phyloP scores from a whole-genome alignment of 2,113 vertebrate genomes.

The Oncorhynchus keta region DNA sequence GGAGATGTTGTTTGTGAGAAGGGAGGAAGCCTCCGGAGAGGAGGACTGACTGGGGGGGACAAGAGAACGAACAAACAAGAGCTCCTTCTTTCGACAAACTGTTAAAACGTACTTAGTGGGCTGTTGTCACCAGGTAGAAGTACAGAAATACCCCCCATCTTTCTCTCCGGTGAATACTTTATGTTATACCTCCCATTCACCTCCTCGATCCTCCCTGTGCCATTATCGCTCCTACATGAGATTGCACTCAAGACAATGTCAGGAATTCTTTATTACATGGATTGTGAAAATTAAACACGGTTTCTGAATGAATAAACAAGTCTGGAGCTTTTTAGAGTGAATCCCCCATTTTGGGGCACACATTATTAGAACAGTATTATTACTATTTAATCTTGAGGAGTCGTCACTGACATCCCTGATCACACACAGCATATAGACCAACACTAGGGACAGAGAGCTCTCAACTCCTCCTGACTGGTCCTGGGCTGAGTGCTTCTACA shows the following conservation, averaged over 20 bases:
- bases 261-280: conserved; percentile 78
- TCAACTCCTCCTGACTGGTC: conserved; percentile 38
- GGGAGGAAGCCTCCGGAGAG: conserved; percentile 55
- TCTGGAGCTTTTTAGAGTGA: conserved; percentile 68
- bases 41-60: conserved; percentile 51
- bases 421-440: conserved; percentile 16
- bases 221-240: conserved; percentile 74
- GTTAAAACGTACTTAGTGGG: conserved; percentile 62
- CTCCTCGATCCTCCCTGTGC: conserved; percentile 59
- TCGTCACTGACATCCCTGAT: conserved; percentile 39
- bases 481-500: conserved; percentile 46
- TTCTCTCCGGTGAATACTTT: conserved; percentile 72
- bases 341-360: conserved; percentile 53
- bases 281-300: conserved; percentile 75
- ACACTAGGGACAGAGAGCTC: conserved; percentile 63
- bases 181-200: conserved; percentile 58
- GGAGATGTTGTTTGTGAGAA: conserved; percentile 61
- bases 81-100: conserved; percentile 64
- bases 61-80: conserved; percentile 72
- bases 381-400: conserved; percentile 64
- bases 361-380: conserved; percentile 66
- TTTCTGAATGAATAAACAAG: conserved; percentile 80
- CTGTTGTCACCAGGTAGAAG: conserved; percentile 58
- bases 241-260: conserved; percentile 78
- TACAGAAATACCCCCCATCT: conserved; percentile 38